These are phyloP conservation scores for Pharmacophagus antenor DNA, from an alignment of 2,888 invertebrate species.

Conservation along the genomic window DNA sequence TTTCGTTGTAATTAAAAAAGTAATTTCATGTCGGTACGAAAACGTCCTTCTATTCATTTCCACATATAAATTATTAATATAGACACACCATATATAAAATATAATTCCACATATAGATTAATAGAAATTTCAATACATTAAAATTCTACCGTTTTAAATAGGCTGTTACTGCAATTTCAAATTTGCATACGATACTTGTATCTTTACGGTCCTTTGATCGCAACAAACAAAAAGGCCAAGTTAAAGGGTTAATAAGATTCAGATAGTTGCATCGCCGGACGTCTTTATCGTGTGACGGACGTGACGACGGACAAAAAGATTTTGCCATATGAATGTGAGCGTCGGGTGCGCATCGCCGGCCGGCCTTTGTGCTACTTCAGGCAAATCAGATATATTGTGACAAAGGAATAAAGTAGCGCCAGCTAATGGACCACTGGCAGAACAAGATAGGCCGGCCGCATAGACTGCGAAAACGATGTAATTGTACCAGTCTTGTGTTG, in stretches of 20 bases:
- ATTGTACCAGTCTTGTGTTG: too few species aligned
- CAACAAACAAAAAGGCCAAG: slow-evolving; percentile 36
- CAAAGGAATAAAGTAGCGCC: slow-evolving; percentile 48
- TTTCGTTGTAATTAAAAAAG: slow-evolving; percentile 13
- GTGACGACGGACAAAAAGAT: slow-evolving; percentile 60
- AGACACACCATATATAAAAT: too few species aligned
- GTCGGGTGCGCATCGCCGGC: slow-evolving; percentile 39
- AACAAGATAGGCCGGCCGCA: slow-evolving; percentile 18
- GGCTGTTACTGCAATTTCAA: too few species aligned
- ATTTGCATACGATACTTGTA: slow-evolving; percentile 20
- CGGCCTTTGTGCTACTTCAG: slow-evolving; percentile 41
- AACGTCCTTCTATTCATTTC: too few species aligned
- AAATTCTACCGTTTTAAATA: background rate
- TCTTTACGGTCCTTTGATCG: slow-evolving; percentile 36
- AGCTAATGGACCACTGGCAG: slow-evolving; percentile 4
- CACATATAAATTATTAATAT: too few species aligned
- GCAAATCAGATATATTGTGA: slow-evolving; percentile 54
- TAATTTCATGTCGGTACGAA: background rate
- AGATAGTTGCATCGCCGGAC: slow-evolving; percentile 59
- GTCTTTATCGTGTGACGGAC: slow-evolving; percentile 64
- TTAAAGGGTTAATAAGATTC: slow-evolving; percentile 64
- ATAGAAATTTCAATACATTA: too few species aligned
- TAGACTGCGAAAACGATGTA: slow-evolving; percentile 36
- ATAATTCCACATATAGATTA: too few species aligned
- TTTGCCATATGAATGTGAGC: slow-evolving; percentile 72